phyloP scores from a whole-genome alignment of 2,113 vertebrate species.

The Procavia capensis region DNA sequence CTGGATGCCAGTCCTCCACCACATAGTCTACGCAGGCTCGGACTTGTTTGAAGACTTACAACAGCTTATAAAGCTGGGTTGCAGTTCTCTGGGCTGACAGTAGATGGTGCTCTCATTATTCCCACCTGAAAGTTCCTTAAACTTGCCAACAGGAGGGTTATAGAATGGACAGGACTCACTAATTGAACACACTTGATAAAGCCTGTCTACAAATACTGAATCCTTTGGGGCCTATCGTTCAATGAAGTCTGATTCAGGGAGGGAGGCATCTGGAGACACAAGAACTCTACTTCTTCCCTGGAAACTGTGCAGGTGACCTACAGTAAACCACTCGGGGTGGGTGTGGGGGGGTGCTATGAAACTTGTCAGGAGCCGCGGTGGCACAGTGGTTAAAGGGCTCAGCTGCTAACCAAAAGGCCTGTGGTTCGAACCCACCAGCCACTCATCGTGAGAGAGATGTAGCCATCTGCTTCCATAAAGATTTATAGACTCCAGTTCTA shows the following conservation, averaged over 20 bases:
- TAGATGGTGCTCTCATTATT: not conserved
- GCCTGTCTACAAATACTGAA: fast-evolving
- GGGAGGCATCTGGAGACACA: fast-evolving
- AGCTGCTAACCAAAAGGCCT: too few relatives aligned
- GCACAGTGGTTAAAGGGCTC: too few relatives aligned
- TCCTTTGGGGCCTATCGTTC: fast-evolving
- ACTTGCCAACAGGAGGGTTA: not conserved
- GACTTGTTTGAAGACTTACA: not conserved
- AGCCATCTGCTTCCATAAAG: too few relatives aligned
- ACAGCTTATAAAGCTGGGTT: not conserved
- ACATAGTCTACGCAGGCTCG: fast-evolving
- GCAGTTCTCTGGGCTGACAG: not conserved
- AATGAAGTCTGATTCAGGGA: not conserved
- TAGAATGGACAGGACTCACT: not conserved
- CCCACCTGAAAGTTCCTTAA: not conserved
- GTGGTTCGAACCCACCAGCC: too few relatives aligned
- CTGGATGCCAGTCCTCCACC: not conserved
- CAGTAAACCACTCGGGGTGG: not conserved
- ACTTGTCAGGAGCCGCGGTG: too few relatives aligned
- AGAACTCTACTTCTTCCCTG: not conserved
- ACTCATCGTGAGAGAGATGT: too few relatives aligned
- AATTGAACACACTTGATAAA: too few relatives aligned
- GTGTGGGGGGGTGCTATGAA: too few relatives aligned
- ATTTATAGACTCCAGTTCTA: too few relatives aligned
- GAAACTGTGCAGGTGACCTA: too few relatives aligned